Evolutionary conservation across 2,113 vertebrate species (phyloP), one percentile per base, ranked within the genome.

Genomic region (Physeter macrocephalus): DNA sequence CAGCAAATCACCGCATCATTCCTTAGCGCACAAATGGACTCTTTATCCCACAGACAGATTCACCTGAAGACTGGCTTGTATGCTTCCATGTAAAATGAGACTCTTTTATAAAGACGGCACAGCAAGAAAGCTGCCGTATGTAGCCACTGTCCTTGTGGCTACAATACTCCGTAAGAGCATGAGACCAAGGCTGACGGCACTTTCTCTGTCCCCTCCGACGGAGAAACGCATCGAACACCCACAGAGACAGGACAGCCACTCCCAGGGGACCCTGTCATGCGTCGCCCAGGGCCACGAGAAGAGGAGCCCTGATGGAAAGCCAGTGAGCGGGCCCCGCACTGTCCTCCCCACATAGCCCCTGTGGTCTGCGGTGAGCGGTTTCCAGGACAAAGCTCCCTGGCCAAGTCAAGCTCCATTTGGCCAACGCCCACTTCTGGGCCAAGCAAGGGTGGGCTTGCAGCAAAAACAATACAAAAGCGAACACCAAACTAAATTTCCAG

Each of bases 151-250:
- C 8, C 36, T 14, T 0, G 11, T 0, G n/a, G 93, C 7, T 7
- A 15, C 61, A 25, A 2, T 0, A 1, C 46, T 6, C 1, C 4
- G 25, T 3, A 14, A 39, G 29, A 23, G 8, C 0, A 8, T 10
- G n/a, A 36, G 3, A 36, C 52, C 41, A 15, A 15, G 4, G 1
- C 14, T 6, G 6, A 27, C n/a, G 31, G 34, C 5, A 2, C 11
- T 12, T 54, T 8, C 81, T 46, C 14, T 8, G 10, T 46, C 29
- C 18, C 31, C 86, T 67, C 34, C 34, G 3, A 1, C 0, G 0
- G 29, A 41, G 21, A 72, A n/a, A 46, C 0, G 0, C 46, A 6
- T 12, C 2, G 7, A 21, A 15, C 31, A 3, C 14, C 1, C 34
- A 11, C 5, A 25, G 36, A 31, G 15, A 14, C 5, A 21, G 41